A percentile compares a stretch with the other conserved stretches of the same genome.
Conservation (phyloP, 2,888 invertebrate species). For the Dastarcus helophoroides region DNA sequence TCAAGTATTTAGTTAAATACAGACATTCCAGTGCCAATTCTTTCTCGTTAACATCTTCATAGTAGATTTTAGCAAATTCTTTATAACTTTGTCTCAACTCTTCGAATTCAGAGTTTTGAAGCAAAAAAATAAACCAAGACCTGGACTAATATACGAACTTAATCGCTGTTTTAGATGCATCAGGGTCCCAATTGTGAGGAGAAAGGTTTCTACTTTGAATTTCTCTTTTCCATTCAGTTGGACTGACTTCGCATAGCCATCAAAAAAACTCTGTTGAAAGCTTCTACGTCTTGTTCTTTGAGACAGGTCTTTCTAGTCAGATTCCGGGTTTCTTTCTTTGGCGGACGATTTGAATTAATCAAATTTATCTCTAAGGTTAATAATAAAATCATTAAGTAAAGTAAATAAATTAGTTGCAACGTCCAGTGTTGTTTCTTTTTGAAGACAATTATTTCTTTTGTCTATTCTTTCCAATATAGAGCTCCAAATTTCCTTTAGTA, state of each 20-base stretch:
- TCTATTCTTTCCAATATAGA: slow-evolving; percentile 15
- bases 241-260: slow-evolving; percentile 5
- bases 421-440: slow-evolving; percentile 15
- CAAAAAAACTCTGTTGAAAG: slow-evolving; percentile 19
- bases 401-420: slow-evolving; percentile 18
- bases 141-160: slow-evolving; percentile 14
- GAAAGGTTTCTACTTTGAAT: slow-evolving; percentile 18
- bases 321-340: slow-evolving; percentile 16
- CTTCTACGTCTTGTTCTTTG: slow-evolving; percentile 21
- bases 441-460: slow-evolving; percentile 18
- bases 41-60: no score
- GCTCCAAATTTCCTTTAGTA: slow-evolving; percentile 19
- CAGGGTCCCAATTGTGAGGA: slow-evolving; percentile 18
- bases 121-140: slow-evolving; percentile 17
- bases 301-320: slow-evolving; percentile 20
- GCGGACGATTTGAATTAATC: slow-evolving; percentile 14
- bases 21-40: no score
- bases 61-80: slow-evolving; percentile 4
- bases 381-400: slow-evolving; percentile 16
- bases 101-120: slow-evolving; percentile 15
- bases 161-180: slow-evolving; percentile 18
- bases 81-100: slow-evolving; percentile 1
- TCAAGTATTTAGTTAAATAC: no score
- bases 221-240: slow-evolving; percentile 16
- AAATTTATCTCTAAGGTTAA: slow-evolving; percentile 18